Percentiles rank a stretch among this genome's conserved stretches.
Conservation (phyloP, 2,113 vertebrate genomes). For the Megaleporinus macrocephalus region DNA sequence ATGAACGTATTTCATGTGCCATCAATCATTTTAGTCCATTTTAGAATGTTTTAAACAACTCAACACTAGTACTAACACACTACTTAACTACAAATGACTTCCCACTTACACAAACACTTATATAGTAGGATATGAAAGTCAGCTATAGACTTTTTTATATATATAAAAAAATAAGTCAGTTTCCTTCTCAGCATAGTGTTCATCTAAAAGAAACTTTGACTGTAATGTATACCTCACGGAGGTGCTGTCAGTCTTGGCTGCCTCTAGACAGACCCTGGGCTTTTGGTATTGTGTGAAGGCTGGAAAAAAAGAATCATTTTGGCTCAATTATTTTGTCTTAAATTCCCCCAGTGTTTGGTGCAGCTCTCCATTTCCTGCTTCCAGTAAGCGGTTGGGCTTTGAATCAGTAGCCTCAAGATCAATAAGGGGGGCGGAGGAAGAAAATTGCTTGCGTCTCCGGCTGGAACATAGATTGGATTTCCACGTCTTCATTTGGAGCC, state of each 20-base stretch:
- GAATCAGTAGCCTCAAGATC: constrained; percentile 53
- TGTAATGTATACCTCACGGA: not conserved
- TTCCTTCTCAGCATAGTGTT: not conserved
- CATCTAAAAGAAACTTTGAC: not conserved
- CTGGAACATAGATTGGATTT: constrained; percentile 56
- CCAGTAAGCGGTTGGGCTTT: constrained; percentile 35
- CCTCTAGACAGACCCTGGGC: not conserved
- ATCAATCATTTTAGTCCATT: too few relatives aligned
- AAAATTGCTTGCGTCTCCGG: constrained; percentile 44
- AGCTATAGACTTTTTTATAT: too few relatives aligned
- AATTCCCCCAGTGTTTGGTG: constrained; percentile 30
- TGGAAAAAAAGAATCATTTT: constrained; percentile 2
- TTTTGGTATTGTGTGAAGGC: constrained; percentile 4
- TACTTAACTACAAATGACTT: not conserved
- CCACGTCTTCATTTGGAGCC: constrained; percentile 61
- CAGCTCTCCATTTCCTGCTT: constrained; percentile 35
- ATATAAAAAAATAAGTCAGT: not conserved
- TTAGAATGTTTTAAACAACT: too few relatives aligned
- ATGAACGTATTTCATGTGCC: too few relatives aligned
- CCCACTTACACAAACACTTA: not conserved
- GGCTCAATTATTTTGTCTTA: constrained; percentile 34
- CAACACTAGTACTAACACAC: too few relatives aligned
- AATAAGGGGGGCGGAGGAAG: constrained; percentile 45
- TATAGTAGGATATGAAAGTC: not conserved
- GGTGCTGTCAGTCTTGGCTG: not conserved